phyloP scores from a whole-genome alignment of 2,888 invertebrate genomes.

The Polydrusus cervinus region DNA sequence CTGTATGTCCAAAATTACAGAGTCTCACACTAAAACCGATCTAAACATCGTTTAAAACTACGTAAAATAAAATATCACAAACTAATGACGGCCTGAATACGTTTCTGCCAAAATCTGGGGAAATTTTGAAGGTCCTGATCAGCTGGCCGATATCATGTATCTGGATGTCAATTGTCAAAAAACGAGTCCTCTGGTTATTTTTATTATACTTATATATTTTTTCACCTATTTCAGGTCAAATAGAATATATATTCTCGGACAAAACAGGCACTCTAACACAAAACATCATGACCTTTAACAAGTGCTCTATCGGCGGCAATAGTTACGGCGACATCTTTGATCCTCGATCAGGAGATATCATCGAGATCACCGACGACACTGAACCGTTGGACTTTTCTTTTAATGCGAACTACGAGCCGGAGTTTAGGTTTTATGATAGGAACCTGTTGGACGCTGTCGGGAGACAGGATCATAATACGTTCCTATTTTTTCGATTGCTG shows the following conservation, averaged over 20 bases:
- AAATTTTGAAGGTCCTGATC: too few species aligned
- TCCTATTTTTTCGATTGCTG: constrained; percentile 90
- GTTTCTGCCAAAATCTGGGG: too few species aligned
- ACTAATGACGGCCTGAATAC: too few species aligned
- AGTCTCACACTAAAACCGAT: too few species aligned
- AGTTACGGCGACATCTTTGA: constrained; percentile 95
- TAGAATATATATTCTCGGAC: constrained; percentile 99
- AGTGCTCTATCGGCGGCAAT: constrained; percentile 95
- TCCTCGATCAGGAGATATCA: constrained; percentile 87
- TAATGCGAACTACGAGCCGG: constrained; percentile 92
- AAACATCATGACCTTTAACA: constrained; percentile 99
- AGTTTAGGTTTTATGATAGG: constrained; percentile 95
- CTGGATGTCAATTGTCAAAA: too few species aligned
- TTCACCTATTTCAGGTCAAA: constrained; percentile 82
- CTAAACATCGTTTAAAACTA: too few species aligned
- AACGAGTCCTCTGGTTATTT: too few species aligned
- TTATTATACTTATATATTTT: too few species aligned
- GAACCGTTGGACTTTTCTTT: constrained; percentile 94
- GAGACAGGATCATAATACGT: constrained; percentile 82
- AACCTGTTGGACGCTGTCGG: constrained; percentile 88
- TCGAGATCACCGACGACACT: constrained; percentile 88
- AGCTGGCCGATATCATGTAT: too few species aligned
- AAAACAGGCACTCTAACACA: constrained; percentile 99
- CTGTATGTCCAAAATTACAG: too few species aligned
- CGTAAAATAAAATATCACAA: too few species aligned